Base-by-base conservation (phyloP, 2,113 vertebrate species). In the Zosterops hypoxanthus region DNA sequence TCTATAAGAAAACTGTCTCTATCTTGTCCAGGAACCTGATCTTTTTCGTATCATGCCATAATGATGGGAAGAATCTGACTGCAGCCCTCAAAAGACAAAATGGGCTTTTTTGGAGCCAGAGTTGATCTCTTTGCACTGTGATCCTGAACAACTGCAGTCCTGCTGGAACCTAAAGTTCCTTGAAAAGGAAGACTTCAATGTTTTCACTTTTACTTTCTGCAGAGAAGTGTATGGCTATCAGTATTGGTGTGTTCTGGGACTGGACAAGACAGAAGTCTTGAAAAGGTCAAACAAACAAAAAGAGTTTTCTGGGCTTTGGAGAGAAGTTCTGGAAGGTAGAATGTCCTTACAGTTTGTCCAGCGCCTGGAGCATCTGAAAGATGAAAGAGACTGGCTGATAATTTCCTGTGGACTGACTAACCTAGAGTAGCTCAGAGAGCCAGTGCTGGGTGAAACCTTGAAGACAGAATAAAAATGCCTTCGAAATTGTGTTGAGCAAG, bases 11-110 rank as follows among this genome's bases (percentile, higher is more conserved):
- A 94, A 79, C 33, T 55, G 16, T 80, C 39, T 93, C 68, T 88
- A 6, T 84, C 90, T 92, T 86, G 82, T 93, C 89, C 86, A 64
- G 41, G 80, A 92, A 59, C 80, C 57, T 87, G 69, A 17, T 66
- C 46, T 91, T 94, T 88, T 89, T 82, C 60, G 7, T 72, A 14
- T 90, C 7, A 1, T 70, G 69, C 76, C 29, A 11, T 90, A 89
- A 70, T 41, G 46, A 89, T 86, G 68, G 55, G 85, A 97, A 91
- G 57, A 85, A 79, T 83, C 42, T 85, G 60, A 81, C 70, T 95
- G 75, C 49, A 88, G 71, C 46, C 78, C 17, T 12, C 82, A 90
- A 82, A 91, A 86, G 34, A 55, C 60, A 88, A 50, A 92, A 68
- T 34, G 29, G 28, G 21, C 23, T 73, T 82, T 84, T 88, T 56